Evolutionary conservation across 2,888 invertebrate genomes (phyloP).

Genomic region (Apamea epomidion): DNA sequence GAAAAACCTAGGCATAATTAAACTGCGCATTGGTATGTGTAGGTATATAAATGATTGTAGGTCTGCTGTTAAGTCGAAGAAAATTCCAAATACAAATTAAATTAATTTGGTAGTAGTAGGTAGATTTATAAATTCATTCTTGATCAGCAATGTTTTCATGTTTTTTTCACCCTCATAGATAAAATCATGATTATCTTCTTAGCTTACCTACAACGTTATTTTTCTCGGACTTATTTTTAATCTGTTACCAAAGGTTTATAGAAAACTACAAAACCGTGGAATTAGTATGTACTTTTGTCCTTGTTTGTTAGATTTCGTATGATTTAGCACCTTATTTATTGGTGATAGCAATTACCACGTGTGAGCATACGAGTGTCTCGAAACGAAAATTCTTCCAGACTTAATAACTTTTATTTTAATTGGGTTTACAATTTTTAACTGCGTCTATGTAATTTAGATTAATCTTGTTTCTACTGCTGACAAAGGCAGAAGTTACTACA

Average conservation of each 20-base stretch:
- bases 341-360: conserved; percentile 58
- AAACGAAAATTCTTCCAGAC: background rate
- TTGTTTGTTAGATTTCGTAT: conserved; percentile 50
- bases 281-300: conserved; percentile 34
- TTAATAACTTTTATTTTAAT: background rate
- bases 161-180: background rate
- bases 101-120: background rate
- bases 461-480: background rate
- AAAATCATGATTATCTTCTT: conserved; percentile 3
- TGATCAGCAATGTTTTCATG: background rate
- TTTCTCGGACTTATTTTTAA: background rate
- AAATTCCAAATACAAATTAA: background rate
- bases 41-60: background rate
- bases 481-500: background rate
- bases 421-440: background rate
- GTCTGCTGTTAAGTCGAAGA: background rate
- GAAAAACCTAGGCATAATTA: conserved; percentile 3
- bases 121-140: conserved; percentile 2
- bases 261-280: background rate
- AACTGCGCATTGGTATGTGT: background rate
- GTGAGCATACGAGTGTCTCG: background rate
- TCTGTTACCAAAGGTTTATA: background rate
- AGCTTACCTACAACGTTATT: background rate
- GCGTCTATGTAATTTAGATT: background rate
- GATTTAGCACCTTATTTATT: conserved; percentile 55